Conservation (phyloP, 1,140 invertebrate species). For the Drosophila athabasca region DNA sequence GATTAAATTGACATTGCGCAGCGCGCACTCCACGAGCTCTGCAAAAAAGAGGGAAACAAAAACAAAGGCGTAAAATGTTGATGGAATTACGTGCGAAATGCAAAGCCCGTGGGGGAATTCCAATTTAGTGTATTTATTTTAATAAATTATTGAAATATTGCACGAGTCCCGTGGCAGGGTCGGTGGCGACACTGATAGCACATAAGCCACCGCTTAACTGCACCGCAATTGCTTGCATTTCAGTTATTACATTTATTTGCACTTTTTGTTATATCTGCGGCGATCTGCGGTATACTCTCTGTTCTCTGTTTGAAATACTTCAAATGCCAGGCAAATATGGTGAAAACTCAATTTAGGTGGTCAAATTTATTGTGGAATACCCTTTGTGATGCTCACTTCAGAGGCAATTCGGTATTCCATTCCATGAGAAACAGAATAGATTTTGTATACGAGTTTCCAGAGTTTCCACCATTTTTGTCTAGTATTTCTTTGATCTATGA, state of each 20-base stretch:
- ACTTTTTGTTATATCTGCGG: neutral
- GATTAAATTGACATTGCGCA: slow-evolving; percentile 85
- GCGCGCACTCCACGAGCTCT: slow-evolving; percentile 74
- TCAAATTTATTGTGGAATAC: neutral
- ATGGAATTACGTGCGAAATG: slow-evolving; percentile 41
- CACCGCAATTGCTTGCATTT: slow-evolving; percentile 39
- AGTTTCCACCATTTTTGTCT: too few species aligned
- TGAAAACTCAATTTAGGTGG: slow-evolving; percentile 22
- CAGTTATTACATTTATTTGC: slow-evolving; percentile 20
- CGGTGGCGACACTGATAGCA: slow-evolving; percentile 46
- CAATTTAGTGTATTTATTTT: slow-evolving; percentile 61
- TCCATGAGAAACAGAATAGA: too few species aligned
- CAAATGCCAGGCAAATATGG: slow-evolving; percentile 29
- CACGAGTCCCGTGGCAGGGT: slow-evolving; percentile 17
- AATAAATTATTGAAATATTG: slow-evolving; percentile 59
- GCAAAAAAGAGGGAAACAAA: slow-evolving; percentile 45
- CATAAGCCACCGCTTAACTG: slow-evolving; percentile 55
- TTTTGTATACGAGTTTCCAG: too few species aligned
- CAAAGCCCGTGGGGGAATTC: slow-evolving; percentile 36
- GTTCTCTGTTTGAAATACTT: slow-evolving; percentile 13
- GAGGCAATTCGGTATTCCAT: too few species aligned
- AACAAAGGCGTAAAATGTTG: slow-evolving; percentile 3
- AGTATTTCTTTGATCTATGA: too few species aligned
- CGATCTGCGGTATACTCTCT: neutral
- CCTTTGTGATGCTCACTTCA: neutral